Evolutionary conservation across 2,797 vertebrate species (phyloP).

Genomic region (Rhinichthys osculus): DNA sequence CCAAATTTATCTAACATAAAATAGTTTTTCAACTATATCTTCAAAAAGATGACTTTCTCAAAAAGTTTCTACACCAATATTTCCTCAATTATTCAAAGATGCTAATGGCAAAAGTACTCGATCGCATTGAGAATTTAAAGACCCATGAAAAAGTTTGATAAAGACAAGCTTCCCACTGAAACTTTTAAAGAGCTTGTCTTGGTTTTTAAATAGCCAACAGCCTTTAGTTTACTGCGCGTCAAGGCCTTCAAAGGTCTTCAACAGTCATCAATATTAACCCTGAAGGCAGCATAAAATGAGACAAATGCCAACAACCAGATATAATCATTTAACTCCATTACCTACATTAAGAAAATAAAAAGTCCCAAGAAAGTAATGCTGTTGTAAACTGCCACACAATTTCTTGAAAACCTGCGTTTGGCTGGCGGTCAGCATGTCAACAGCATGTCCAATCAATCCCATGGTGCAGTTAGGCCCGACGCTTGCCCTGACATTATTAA

Average conservation of each 20-base stretch:
- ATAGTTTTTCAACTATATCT: no score
- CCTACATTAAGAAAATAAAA: background rate
- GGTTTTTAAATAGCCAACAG: background rate
- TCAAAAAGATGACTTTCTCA: background rate
- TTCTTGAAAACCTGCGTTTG: background rate
- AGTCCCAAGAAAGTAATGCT: background rate
- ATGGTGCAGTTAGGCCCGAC: constrained; percentile 53
- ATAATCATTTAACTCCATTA: background rate
- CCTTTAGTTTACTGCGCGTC: background rate
- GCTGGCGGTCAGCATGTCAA: constrained; percentile 46
- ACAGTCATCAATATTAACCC: constrained; percentile 1
- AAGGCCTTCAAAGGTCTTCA: background rate
- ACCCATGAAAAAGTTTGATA: background rate
- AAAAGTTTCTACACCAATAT: background rate
- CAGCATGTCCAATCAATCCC: constrained; percentile 57
- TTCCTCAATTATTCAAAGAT: background rate
- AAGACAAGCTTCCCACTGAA: background rate
- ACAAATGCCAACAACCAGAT: background rate
- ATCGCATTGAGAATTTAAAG: background rate
- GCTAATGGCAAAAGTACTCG: background rate
- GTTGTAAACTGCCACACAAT: constrained; percentile 6
- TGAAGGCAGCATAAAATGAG: background rate
- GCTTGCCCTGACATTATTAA: constrained; percentile 52
- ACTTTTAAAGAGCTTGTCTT: background rate
- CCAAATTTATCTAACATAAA: background rate